phyloP scores from a whole-genome alignment of 2,797 vertebrate genomes.

The Otus scops region DNA sequence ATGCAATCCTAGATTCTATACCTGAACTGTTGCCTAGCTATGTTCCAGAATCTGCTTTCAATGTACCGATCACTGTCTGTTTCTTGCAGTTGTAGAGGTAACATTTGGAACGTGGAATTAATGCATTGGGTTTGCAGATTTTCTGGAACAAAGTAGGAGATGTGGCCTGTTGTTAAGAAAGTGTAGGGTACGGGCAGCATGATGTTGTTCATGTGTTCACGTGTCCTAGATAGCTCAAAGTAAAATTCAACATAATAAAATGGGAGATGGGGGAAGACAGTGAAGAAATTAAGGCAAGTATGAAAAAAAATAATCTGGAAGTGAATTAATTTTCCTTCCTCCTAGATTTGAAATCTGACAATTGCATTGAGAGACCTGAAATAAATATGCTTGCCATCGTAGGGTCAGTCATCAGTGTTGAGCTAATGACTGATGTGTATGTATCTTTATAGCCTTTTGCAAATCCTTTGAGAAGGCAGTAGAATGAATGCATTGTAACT shows the following conservation, averaged over 20 bases:
- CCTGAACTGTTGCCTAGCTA: not conserved
- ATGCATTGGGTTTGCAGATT: not conserved
- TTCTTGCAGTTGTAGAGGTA: not conserved
- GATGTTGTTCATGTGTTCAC: not conserved
- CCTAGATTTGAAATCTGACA: not conserved
- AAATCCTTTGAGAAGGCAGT: not conserved
- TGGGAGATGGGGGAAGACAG: not conserved
- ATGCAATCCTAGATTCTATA: not conserved
- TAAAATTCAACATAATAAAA: not conserved
- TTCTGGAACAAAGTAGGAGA: not conserved
- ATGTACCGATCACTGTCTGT: not conserved
- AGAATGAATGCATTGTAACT: not conserved
- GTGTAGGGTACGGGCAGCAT: not conserved
- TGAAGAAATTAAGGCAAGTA: not conserved
- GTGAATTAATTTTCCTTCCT: not conserved
- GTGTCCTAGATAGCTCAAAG: not conserved
- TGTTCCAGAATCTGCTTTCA: not conserved
- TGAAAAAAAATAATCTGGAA: not conserved
- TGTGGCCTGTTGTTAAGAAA: not conserved
- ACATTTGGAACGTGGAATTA: not conserved
- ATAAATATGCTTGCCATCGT: not conserved
- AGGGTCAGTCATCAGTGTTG: not conserved
- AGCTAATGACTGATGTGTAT: not conserved
- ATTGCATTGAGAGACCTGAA: not conserved
- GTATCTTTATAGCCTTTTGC: not conserved